Evolutionary conservation across 1,140 invertebrate species (phyloP), one percentile per base, ranked within the genome.

Genomic region (Leptopilina boulardi): DNA sequence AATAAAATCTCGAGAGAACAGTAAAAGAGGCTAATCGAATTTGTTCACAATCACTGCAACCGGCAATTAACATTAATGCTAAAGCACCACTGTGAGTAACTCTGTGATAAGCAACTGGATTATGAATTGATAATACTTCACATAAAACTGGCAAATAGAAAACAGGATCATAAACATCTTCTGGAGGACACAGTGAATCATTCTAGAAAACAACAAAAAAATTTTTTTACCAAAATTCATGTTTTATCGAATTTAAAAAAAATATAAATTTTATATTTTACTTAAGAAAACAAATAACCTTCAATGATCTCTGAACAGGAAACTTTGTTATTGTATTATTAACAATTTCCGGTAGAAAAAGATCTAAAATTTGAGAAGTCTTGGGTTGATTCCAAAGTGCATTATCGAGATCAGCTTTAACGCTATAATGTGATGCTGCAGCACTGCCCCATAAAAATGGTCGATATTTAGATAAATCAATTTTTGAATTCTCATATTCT

Each of bases 371-470:
- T 90, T 96, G 94, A 42, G 92, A 92, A 15, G 93, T 92, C 59
- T 93, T 94, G 0, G 95, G 94, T 89, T 94, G 94, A 78, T 93
- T 93, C 93, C 92, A 95, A 56, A 95, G 87, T 21, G 92, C 91
- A 80, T 93, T 91, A 82, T 94, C 92, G 75, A 93, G 84, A 72
- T 93, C 91, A 4, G 89, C 91, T 72, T 93, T 92, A 0, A 96
- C 90, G 13, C 94, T 94, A 82, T 96, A 96, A 87, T 96, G 93
- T 41, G 93, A 93, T 11, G 95, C 93, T 0, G 96, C 96, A 15
- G 94, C 93, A 84, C 93, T 93, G 6, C 96, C 96, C 94, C 95
- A 97, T 0, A 97, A 89, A 83, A 95, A 97, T 13, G 96, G 96
- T 78, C 94, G 94, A 82, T 93, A 96, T 88, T 94, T 91, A 59